Evolutionary conservation across 2,888 invertebrate species (phyloP), one percentile per base, ranked within the genome.

Genomic region (Phymatocera aterrima): DNA sequence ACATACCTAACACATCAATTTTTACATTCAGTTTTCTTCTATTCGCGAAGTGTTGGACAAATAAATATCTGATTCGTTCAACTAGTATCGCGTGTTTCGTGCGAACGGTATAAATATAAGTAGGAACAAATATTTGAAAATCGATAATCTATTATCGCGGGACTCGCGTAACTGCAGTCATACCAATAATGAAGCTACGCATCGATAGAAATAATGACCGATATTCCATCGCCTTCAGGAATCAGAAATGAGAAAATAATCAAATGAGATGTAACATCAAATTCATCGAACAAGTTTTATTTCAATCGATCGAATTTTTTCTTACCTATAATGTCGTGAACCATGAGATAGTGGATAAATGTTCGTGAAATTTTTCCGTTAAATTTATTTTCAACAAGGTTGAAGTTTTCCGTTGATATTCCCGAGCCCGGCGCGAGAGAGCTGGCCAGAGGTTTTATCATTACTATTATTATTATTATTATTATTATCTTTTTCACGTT

Each of bases 311-410:
- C n/a, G n/a, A n/a, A n/a, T 43, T 43, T 43, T 43, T 43, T 43
- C 15, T 43, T 40, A 40, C 40, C 40, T 51, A 51, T 51, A n/a
- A n/a, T n/a, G n/a, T n/a, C n/a, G n/a, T n/a, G n/a, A n/a, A n/a
- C n/a, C n/a, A n/a, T n/a, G n/a, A n/a, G n/a, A n/a, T n/a, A n/a
- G n/a, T n/a, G n/a, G n/a, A n/a, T n/a, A n/a, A n/a, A 31, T 34
- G 5, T 37, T 3, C 5, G 61, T 6, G 64, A 3, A 64, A 64
- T 64, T 34, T 64, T 64, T n/a, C n/a, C 64, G 64, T n/a, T n/a
- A 64, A 64, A 64, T 64, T 64, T 64, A 64, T 64, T 64, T 64
- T 18, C 34, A 64, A 64, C 64, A 64, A 64, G 64, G 64, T 64
- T 37, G 15, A 64, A 64, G 61, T 61, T 61, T 61, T 37, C n/a